A percentile compares a stretch with the other conserved stretches of the same genome.
phyloP scores from a whole-genome alignment of 2,888 invertebrate species.

The Drosophila seclusa region DNA sequence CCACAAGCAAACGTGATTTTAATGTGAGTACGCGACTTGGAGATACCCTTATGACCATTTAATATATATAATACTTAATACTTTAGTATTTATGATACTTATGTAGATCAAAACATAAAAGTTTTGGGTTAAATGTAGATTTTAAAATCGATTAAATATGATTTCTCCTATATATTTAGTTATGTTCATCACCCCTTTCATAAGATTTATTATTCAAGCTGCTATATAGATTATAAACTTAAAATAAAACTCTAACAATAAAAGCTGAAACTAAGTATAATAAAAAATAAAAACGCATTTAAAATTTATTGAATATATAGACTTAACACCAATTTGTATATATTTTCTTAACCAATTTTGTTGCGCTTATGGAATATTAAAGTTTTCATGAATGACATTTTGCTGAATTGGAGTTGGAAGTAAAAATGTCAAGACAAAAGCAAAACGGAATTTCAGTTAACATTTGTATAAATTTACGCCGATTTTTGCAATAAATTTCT shows the following conservation, averaged over 20 bases:
- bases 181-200: background rate
- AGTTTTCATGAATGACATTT: conserved; percentile 48
- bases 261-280: background rate
- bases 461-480: conserved; percentile 30
- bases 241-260: background rate
- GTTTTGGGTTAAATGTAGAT: background rate
- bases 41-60: conserved; percentile 21
- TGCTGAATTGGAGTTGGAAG: background rate
- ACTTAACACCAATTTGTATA: conserved; percentile 10
- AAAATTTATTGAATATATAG: conserved; percentile 59
- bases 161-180: background rate
- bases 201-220: background rate
- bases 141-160: background rate
- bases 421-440: conserved; percentile 40
- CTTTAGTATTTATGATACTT: too few relatives aligned
- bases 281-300: conserved; percentile 2
- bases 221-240: background rate
- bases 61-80: background rate
- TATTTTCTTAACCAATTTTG: conserved; percentile 17
- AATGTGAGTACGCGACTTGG: background rate
- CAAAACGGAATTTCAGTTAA: conserved; percentile 57
- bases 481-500: conserved; percentile 51
- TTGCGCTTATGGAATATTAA: conserved; percentile 42
- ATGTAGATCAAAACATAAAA: background rate
- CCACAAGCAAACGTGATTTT: background rate